Evolutionary conservation across 2,888 invertebrate species (phyloP).

Genomic region (Caenorhabditis imperialis): DNA sequence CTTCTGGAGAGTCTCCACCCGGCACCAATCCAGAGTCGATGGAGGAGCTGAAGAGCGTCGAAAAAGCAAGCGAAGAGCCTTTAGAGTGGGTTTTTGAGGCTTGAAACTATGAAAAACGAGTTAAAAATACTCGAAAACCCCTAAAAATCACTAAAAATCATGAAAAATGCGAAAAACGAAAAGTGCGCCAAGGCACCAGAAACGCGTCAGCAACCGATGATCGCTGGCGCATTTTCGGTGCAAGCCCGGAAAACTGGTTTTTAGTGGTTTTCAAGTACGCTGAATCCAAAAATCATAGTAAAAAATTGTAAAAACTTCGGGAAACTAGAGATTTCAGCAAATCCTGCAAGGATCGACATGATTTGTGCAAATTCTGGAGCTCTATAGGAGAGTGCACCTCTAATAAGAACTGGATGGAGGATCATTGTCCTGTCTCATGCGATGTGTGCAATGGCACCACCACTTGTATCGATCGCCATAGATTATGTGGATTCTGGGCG

Average conservation of each 20-base stretch:
- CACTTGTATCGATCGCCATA: slow-evolving; percentile 75
- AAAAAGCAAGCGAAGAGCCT: background rate
- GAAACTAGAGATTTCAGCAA: slow-evolving; percentile 30
- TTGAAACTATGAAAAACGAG: no score
- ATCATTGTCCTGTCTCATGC: slow-evolving; percentile 75
- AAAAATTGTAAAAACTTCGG: slow-evolving; percentile 7
- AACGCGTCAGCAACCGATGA: no score
- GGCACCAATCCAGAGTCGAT: slow-evolving; percentile 7
- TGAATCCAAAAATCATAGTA: background rate
- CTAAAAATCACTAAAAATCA: no score
- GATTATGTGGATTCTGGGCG: slow-evolving; percentile 76
- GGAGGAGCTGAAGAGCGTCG: slow-evolving; percentile 21
- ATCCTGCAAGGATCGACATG: slow-evolving; percentile 73
- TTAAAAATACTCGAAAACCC: no score
- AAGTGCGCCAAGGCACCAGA: no score
- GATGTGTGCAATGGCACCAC: slow-evolving; percentile 75
- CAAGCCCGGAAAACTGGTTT: background rate
- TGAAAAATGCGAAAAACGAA: no score
- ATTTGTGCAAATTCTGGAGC: slow-evolving; percentile 78
- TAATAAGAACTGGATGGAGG: slow-evolving; percentile 77
- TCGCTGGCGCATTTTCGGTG: background rate
- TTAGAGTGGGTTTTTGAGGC: slow-evolving; percentile 2
- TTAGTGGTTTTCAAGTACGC: background rate
- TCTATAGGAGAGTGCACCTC: slow-evolving; percentile 75
- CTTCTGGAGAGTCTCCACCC: slow-evolving; percentile 45